Evolutionary conservation across 2,113 vertebrate genomes (phyloP), one percentile per base, ranked within the genome.

Genomic region (Castor canadensis): DNA sequence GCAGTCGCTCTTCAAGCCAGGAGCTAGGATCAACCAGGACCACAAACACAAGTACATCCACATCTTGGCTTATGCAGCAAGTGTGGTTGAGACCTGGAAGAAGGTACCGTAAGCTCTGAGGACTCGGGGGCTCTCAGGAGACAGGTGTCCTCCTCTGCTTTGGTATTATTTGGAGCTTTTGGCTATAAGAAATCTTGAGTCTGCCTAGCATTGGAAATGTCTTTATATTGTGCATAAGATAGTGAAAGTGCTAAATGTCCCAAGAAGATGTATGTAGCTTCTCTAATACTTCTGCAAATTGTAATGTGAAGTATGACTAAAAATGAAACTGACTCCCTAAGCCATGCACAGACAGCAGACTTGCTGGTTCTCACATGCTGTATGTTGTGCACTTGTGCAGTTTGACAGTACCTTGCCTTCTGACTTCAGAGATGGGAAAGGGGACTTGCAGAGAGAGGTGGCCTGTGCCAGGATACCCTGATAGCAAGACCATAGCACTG

Each of bases 31-130:
- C 97, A 99, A 99, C 98, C 99, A 99, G 97, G 99, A 99, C 97
- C 99, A 99, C 89, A 99, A 99, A 94, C 99, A 99, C 98, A 99
- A 99, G 96, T 99, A 99, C 93, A 99, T 99, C 96, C 99, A 99
- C 97, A 99, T 99, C 95, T 91, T 99, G 98, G 99, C 99, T 0
- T 99, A 99, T 0, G 99, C 99, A 13, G 99, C 99, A 32, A 99
- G 99, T 1, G 99, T 99, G 87, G 99, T 99, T 8, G 99, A 99
- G 97, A 99, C 99, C 8, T 99, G 99, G 99, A 99, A 99, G 94
- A 99, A 99, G 99, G 99, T 99, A 97, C 96, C 0, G 0, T n/a
- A 47, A 0, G 2, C 13, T 1, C 58, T 30, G 11, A 7, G 58
- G 16, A 16, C 45, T 16, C 35, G 3, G 0, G 71, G 52, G 3